Percentiles rank a stretch among this genome's conserved stretches.
Conservation (phyloP, 2,888 invertebrate species). For the Steinernema scapterisci region DNA sequence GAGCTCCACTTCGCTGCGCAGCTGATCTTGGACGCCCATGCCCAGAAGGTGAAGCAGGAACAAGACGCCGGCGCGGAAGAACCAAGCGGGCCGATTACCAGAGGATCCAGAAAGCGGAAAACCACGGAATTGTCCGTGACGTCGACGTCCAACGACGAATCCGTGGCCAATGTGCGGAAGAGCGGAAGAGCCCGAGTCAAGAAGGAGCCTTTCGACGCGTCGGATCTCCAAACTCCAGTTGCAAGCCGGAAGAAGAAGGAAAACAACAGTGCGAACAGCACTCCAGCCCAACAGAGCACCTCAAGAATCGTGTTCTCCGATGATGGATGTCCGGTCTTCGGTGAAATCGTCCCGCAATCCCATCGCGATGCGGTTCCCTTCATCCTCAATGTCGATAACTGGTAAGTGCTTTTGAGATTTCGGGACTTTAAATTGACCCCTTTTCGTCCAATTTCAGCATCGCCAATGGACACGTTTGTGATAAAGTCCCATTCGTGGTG, state of each 20-base stretch:
- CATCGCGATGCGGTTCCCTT: conserved; percentile 16
- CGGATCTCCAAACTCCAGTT: neutral
- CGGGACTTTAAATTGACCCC: neutral
- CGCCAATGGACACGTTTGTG: neutral
- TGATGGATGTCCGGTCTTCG: conserved; percentile 7
- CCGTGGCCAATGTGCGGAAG: neutral
- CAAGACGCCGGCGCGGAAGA: neutral
- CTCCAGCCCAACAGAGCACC: neutral
- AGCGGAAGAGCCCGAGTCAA: conserved; percentile 16
- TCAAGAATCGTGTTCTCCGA: neutral
- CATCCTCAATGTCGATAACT: conserved; percentile 3
- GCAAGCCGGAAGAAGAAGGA: neutral
- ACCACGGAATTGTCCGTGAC: neutral
- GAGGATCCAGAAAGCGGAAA: neutral
- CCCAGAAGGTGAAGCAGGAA: conserved; percentile 4
- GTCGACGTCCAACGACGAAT: neutral
- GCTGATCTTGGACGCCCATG: conserved; percentile 24
- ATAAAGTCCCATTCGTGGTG: neutral
- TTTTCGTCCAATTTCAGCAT: conserved; percentile 1
- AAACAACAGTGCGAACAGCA: no score
- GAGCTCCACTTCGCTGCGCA: conserved; percentile 12
- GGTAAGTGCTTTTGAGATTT: neutral
- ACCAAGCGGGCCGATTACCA: no score
- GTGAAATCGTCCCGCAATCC: conserved; percentile 1
- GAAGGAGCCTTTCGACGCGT: conserved; percentile 15